Base-by-base conservation (phyloP, 1,140 invertebrate genomes). In the Drosophila quadrilineata region DNA sequence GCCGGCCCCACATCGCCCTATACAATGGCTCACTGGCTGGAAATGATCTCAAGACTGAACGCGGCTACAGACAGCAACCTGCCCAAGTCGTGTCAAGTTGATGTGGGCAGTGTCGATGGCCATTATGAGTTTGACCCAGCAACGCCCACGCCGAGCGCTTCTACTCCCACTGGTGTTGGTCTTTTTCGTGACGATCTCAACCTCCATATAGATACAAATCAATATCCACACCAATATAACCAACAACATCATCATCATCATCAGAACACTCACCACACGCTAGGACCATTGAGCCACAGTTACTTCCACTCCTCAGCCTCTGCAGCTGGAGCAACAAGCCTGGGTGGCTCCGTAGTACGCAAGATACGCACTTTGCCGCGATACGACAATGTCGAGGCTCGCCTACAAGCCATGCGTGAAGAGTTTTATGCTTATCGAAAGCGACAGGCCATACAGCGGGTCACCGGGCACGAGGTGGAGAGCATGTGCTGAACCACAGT, bases 71-170 rank as follows among this genome's bases (percentile, higher is more conserved):
- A 91, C 19, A 92, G 89, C 16, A 91, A 91, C 31, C 88, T 91
- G 48, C 67, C 87, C 19, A 64, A 77, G 36, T 70, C 89, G 21
- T 92, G 91, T 63, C 90, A 92, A 3, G 90, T 94, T 6, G 96
- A 97, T 90, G 93, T 95, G 49, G 94, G 94, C 58, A 97, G 96
- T 75, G 97, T 97, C 31, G 97, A 98, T 90, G 96, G 96, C 38
- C 97, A 98, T 89, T 98, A 98, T 90, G 97, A 98, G 90, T 98
- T 98, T 91, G 94, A 95, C 14, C 94, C 95, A 6, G 94, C 95
- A n/a, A 94, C 93, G 19, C 93, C 93, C 1, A 94, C 93, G 10
- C 91, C 92, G 0, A 93, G 94, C 2, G 92, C 92, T 26, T 91
- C 92, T 1, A 93, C 93, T 29, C 92, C 93, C 2, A 92, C 92